Percentiles rank a stretch among this genome's conserved stretches.
Evolutionary conservation across 2,888 invertebrate genomes (phyloP).

Genomic region (Drosophila demipolita): DNA sequence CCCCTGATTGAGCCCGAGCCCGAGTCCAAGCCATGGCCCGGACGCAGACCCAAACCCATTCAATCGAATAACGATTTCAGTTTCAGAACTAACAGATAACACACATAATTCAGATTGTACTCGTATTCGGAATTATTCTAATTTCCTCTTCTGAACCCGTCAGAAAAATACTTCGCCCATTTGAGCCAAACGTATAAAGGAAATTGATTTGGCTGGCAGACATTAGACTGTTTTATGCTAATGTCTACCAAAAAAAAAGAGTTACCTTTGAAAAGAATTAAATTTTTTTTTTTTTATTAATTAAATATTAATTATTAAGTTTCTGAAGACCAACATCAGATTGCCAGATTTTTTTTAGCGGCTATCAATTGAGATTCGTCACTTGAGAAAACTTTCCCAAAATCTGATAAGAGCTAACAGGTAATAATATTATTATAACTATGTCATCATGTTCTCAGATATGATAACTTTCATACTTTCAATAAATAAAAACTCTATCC

Average conservation of each 20-base stretch:
- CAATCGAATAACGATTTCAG: neutral
- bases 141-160: neutral
- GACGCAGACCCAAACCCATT: slow-evolving; percentile 10
- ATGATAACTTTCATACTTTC: slow-evolving; percentile 9
- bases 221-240: too few species aligned
- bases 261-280: too few species aligned
- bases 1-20: slow-evolving; percentile 2
- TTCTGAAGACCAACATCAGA: slow-evolving; percentile 5
- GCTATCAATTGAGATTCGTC: slow-evolving; percentile 22
- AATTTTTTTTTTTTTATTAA: too few species aligned
- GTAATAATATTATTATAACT: slow-evolving; percentile 24
- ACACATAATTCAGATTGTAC: neutral
- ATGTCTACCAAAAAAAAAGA: too few species aligned
- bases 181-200: neutral
- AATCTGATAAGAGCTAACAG: slow-evolving; percentile 21
- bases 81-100: neutral
- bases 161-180: neutral
- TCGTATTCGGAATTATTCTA: neutral
- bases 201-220: too few species aligned
- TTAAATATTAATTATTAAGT: too few species aligned
- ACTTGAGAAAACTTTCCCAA: slow-evolving; percentile 36
- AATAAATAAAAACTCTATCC: neutral
- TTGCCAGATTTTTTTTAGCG: slow-evolving; percentile 3
- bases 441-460: slow-evolving; percentile 24
- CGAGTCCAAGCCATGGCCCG: slow-evolving; percentile 5